Percentiles rank a stretch among this genome's conserved stretches.
phyloP scores from a whole-genome alignment of 2,888 invertebrate genomes.

The Nineta flava region DNA sequence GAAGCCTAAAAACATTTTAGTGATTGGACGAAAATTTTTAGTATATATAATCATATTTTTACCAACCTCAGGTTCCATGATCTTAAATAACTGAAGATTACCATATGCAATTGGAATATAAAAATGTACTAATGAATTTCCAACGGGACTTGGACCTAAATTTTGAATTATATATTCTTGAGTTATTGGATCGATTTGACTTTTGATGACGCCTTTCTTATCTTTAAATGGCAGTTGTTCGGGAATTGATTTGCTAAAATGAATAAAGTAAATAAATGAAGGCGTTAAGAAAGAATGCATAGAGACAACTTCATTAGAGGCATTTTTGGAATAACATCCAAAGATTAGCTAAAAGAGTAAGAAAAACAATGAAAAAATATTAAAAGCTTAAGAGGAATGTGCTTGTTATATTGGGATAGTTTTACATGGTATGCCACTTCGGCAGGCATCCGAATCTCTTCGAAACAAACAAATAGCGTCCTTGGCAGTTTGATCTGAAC shows the following conservation, averaged over 20 bases:
- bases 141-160: constrained; percentile 3
- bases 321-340: no score
- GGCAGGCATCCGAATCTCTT: no score
- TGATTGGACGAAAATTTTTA: background rate
- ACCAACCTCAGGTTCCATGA: background rate
- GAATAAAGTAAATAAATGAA: no score
- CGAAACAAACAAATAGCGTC: no score
- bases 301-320: no score
- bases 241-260: constrained; percentile 2
- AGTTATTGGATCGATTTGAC: background rate
- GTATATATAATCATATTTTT: background rate
- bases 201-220: background rate
- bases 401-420: no score
- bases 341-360: no score
- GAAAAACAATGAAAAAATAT: no score
- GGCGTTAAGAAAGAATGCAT: no score
- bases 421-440: no score
- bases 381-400: no score
- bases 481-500: no score
- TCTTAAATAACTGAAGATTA: background rate
- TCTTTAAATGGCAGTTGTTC: background rate
- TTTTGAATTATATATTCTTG: constrained; percentile 2
- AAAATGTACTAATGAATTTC: background rate
- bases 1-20: background rate
- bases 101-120: background rate